Conservation (phyloP, 2,797 vertebrate species). For the Dendrocincla tyrannina region DNA sequence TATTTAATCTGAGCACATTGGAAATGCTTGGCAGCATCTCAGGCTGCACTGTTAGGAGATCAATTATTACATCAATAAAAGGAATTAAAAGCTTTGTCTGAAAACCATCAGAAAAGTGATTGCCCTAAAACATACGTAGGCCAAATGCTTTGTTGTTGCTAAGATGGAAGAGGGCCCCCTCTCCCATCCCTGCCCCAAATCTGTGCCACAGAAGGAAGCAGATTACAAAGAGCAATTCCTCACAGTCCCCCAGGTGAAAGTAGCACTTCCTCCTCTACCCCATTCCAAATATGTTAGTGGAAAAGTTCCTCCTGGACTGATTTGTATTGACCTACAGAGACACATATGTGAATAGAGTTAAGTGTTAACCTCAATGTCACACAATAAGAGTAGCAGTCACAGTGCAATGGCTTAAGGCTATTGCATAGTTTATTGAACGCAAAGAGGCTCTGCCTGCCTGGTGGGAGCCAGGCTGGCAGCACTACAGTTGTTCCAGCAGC, state of each 20-base stretch:
- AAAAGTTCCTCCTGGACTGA: not conserved
- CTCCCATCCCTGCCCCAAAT: not conserved
- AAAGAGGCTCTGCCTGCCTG: not conserved
- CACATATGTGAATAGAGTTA: not conserved
- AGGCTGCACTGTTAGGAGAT: not conserved
- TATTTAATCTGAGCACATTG: not conserved
- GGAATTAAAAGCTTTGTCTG: slow-evolving; percentile 33
- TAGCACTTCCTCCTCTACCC: not conserved
- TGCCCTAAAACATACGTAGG: not conserved
- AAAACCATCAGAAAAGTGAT: not conserved
- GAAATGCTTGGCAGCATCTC: not conserved
- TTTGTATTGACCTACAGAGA: not conserved
- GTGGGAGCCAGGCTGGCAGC: not conserved
- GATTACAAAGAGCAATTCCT: not conserved
- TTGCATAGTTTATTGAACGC: not conserved
- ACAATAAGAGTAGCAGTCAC: not conserved
- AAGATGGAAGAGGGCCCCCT: not conserved
- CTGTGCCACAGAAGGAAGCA: fast-evolving
- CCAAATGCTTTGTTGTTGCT: not conserved
- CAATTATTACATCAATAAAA: slow-evolving; percentile 38
- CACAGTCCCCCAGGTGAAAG: not conserved
- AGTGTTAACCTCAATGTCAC: not conserved
- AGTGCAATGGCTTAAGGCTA: not conserved
- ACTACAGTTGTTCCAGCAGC: not conserved
- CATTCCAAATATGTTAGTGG: not conserved